Percentiles rank a stretch among this genome's conserved stretches.
phyloP scores from a whole-genome alignment of 2,113 vertebrate genomes.

The Tursiops truncatus region DNA sequence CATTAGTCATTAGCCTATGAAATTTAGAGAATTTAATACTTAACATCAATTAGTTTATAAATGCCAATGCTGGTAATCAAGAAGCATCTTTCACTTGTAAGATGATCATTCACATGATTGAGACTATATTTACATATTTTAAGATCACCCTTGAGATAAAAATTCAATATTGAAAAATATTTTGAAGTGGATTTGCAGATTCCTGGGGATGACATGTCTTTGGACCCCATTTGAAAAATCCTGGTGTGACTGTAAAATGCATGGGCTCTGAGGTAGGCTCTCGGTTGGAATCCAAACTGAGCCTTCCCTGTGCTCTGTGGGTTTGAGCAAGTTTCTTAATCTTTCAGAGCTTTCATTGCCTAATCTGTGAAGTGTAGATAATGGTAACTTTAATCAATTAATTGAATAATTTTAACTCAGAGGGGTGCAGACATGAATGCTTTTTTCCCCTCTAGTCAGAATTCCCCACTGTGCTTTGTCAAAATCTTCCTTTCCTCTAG shows the following conservation, averaged over 20 bases:
- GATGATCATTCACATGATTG: background rate
- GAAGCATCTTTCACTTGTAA: background rate
- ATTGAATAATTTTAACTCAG: background rate
- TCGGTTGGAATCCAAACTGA: background rate
- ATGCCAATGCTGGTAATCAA: background rate
- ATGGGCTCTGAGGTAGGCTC: background rate
- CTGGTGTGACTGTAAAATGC: background rate
- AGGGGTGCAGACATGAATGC: background rate
- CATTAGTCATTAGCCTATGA: background rate
- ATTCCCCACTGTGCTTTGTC: background rate
- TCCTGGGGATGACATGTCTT: background rate
- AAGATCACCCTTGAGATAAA: slow-evolving; percentile 10
- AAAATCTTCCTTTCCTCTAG: background rate
- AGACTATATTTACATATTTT: background rate
- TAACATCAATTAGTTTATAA: background rate
- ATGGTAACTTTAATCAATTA: background rate
- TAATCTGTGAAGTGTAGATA: background rate
- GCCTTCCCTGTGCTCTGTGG: background rate
- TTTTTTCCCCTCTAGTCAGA: background rate
- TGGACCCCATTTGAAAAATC: background rate
- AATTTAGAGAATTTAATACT: background rate
- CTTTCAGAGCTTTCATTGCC: slow-evolving; percentile 24
- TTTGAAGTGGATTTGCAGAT: slow-evolving; percentile 9
- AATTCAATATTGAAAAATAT: background rate
- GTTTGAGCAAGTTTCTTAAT: background rate